These are phyloP conservation scores for Himalopsyche japonica DNA, from an alignment of 2,888 invertebrate species.

Conservation along the genomic window DNA sequence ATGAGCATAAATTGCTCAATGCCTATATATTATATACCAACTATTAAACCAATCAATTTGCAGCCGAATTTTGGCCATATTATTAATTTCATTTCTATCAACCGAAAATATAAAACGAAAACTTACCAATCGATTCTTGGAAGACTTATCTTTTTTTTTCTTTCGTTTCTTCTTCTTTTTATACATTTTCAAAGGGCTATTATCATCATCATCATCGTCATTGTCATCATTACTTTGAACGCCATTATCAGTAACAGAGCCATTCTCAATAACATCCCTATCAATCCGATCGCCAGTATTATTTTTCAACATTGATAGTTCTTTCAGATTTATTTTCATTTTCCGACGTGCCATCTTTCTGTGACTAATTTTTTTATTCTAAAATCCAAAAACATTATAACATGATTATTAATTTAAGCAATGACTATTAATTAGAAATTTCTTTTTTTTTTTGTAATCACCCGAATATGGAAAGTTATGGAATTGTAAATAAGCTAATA, in stretches of 20 bases:
- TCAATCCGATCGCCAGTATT: not conserved
- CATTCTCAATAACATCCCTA: not conserved
- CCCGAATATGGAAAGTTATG: too few relatives aligned
- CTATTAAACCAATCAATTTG: too few relatives aligned
- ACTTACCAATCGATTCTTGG: not conserved
- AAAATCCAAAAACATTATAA: not conserved
- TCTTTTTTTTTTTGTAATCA: too few relatives aligned
- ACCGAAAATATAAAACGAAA: too few relatives aligned
- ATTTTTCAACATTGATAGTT: not conserved
- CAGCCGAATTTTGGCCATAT: too few relatives aligned
- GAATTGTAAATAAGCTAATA: too few relatives aligned
- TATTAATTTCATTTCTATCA: too few relatives aligned
- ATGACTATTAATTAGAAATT: too few relatives aligned
- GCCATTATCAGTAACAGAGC: not conserved
- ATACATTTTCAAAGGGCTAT: not conserved
- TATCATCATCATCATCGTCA: not conserved
- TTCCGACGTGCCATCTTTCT: conserved; percentile 1
- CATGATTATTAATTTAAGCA: too few relatives aligned
- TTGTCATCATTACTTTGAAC: not conserved
- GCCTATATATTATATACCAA: too few relatives aligned
- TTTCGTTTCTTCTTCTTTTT: not conserved
- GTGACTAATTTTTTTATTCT: not conserved
- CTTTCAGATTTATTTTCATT: not conserved
- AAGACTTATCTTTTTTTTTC: not conserved
- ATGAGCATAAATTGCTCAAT: too few relatives aligned